phyloP scores from a whole-genome alignment of 2,113 vertebrate genomes.

The Tiliqua scincoides region DNA sequence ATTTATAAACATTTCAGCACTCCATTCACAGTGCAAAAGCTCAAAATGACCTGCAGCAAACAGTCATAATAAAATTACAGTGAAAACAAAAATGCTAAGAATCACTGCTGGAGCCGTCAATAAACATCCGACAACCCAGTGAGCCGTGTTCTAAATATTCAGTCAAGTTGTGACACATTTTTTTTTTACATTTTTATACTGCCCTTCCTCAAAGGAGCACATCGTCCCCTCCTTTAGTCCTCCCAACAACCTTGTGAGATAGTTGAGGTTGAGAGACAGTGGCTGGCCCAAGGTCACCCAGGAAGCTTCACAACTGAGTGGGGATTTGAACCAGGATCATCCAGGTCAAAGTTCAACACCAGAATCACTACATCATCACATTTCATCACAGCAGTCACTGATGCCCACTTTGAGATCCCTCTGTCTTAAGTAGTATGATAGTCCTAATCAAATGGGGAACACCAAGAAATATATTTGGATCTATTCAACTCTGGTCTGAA shows the following conservation, averaged over 20 bases:
- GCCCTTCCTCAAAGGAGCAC: too few species aligned
- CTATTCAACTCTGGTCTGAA: constrained; percentile 69
- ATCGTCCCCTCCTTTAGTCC: too few species aligned
- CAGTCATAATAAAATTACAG: not conserved
- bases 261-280: too few species aligned
- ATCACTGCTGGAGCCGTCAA: not conserved
- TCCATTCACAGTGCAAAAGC: not conserved
- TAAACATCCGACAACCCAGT: not conserved
- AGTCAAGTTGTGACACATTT: not conserved
- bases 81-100: not conserved
- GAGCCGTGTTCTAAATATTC: not conserved
- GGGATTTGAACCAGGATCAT: too few species aligned
- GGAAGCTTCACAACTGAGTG: too few species aligned
- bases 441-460: constrained; percentile 67
- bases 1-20: not conserved
- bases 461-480: constrained; percentile 82
- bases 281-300: too few species aligned
- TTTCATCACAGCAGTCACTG: not conserved
- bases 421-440: constrained; percentile 45
- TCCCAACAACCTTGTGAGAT: too few species aligned
- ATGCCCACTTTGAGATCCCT: not conserved
- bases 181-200: too few species aligned
- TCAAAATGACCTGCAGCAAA: not conserved
- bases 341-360: too few species aligned
- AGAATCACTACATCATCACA: too few species aligned